Base-by-base conservation (phyloP, 1,140 invertebrate species). In the Physella acuta region DNA sequence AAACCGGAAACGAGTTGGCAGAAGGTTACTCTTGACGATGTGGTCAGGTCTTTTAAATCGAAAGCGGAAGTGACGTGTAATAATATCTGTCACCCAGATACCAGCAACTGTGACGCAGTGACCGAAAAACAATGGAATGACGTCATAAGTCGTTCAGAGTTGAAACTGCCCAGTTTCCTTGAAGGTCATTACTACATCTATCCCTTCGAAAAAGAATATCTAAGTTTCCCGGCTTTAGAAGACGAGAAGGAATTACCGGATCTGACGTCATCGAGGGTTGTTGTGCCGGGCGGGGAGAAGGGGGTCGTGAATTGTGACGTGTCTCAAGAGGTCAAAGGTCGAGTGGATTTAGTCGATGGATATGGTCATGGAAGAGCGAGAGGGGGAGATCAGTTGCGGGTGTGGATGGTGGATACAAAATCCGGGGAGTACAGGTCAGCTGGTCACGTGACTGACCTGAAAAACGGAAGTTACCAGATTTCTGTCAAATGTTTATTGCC, bases 391-490 rank as follows among this genome's bases (percentile, higher is more conserved):
- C 34, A 62, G 16, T 14, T 62, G 14, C n/a, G 60, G 30, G 39
- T 62, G 1, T 62, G 60, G 60, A 44, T 62, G 14, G 60, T 62
- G 20, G 60, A 62, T 24, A 24, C 31, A 2, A 24, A 62, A 49
- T 8, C n/a, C 17, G 30, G 30, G 2, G 3, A 17, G 28, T 49
- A 62, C 17, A 37, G 26, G 20, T 33, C 60, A 3, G 24, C 44
- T 17, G 60, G 60, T 24, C 36, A 62, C 36, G 60, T 62, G 36
- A 62, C 37, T 17, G 60, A 62, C 26, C 3, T n/a, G n/a, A n/a
- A n/a, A n/a, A n/a, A n/a, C n/a, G n/a, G n/a, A n/a, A n/a, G n/a
- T n/a, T n/a, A n/a, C n/a, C n/a, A n/a, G n/a, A n/a, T n/a, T n/a
- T n/a, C n/a, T n/a, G n/a, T n/a, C n/a, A n/a, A n/a, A n/a, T 62